A percentile compares a stretch with the other conserved stretches of the same genome.
These are phyloP conservation scores for Hemicrepidius hirtus DNA, from an alignment of 2,888 invertebrate species.

Conservation along the genomic window DNA sequence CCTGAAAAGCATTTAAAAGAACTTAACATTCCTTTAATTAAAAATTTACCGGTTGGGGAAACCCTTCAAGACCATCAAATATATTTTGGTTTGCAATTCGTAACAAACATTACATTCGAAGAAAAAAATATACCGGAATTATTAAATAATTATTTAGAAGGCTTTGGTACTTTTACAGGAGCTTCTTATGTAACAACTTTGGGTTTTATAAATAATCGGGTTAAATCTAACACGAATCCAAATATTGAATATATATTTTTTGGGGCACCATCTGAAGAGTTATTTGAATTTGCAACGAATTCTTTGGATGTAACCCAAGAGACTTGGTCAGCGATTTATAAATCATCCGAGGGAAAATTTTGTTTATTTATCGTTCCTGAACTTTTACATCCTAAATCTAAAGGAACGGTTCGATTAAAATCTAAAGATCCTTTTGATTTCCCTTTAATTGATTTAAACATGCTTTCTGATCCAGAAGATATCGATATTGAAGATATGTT, in stretches of 20 bases:
- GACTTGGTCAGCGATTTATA: constrained; percentile 46
- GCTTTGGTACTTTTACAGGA: too few relatives aligned
- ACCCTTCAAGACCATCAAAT: constrained; percentile 60
- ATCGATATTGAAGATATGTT: constrained; percentile 79
- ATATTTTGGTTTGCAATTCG: constrained; percentile 54
- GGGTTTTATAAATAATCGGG: too few relatives aligned
- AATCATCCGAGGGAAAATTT: too few relatives aligned
- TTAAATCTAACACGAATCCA: too few relatives aligned
- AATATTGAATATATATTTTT: too few relatives aligned
- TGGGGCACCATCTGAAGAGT: too few relatives aligned
- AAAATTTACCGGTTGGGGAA: constrained; percentile 78
- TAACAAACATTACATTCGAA: too few relatives aligned
- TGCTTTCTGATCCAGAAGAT: constrained; percentile 70
- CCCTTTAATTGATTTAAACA: constrained; percentile 60
- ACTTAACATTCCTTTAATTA: constrained; percentile 76
- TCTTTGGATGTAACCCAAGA: constrained; percentile 44
- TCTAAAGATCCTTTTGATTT: constrained; percentile 62
- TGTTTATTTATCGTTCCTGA: constrained; percentile 49
- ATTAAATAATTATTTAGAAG: constrained; percentile 55
- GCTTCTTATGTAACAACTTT: too few relatives aligned
- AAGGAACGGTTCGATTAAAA: constrained; percentile 59
- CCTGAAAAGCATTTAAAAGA: constrained; percentile 76
- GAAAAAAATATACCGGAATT: too few relatives aligned
- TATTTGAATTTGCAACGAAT: too few relatives aligned
- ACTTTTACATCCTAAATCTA: constrained; percentile 60